phyloP scores from a whole-genome alignment of 2,113 vertebrate species.

The Athene cunicularia region DNA sequence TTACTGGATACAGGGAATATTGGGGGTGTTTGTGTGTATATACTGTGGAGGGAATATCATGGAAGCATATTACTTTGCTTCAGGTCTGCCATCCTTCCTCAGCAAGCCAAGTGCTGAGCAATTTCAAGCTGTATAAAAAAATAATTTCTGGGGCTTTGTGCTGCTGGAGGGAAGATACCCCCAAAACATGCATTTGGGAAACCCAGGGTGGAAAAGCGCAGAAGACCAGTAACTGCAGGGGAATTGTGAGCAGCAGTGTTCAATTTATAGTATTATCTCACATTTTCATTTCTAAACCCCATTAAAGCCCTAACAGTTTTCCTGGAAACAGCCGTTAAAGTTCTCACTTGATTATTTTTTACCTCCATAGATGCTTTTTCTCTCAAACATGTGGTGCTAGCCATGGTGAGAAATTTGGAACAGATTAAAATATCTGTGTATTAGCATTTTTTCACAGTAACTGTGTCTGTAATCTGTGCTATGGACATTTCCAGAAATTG shows the following conservation, averaged over 20 bases:
- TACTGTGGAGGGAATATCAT: fast-evolving
- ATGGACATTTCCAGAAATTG: background rate
- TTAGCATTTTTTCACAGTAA: background rate
- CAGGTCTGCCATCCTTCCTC: background rate
- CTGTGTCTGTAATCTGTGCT: background rate
- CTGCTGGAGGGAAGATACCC: background rate
- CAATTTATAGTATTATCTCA: background rate
- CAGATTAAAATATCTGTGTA: background rate
- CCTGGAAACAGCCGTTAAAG: background rate
- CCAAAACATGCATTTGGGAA: background rate
- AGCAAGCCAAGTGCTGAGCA: background rate
- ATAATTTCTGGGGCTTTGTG: background rate
- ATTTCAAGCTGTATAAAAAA: background rate
- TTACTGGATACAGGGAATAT: background rate
- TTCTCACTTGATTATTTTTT: background rate
- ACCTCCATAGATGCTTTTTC: background rate
- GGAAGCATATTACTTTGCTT: background rate
- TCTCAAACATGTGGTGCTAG: background rate
- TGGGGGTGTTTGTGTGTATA: fast-evolving
- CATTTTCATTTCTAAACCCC: background rate
- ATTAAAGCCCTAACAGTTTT: background rate
- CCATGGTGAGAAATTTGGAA: background rate
- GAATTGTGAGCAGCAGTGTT: background rate
- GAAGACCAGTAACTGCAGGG: background rate
- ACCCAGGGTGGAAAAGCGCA: background rate